phyloP scores from a whole-genome alignment of 2,888 invertebrate genomes.

The Tetanocera ferruginea region DNA sequence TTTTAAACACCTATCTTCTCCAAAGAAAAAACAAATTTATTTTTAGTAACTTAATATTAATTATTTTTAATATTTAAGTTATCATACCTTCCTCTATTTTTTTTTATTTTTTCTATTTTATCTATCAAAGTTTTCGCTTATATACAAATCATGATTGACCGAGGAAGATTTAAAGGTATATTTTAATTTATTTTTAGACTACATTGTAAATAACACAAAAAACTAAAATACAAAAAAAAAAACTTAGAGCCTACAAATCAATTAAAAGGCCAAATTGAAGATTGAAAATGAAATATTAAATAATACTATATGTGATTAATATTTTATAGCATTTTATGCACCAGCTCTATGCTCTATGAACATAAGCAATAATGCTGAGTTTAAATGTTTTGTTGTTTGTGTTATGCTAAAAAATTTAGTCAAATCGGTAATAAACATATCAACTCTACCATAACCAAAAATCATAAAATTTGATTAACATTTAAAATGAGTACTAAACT shows the following conservation, averaged over 20 bases:
- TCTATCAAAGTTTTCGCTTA: constrained; percentile 44
- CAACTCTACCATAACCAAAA: no score
- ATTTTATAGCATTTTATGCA: not conserved
- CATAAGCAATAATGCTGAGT: no score
- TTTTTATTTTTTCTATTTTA: not conserved
- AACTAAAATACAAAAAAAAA: not conserved
- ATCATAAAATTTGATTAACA: no score
- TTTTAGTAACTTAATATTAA: not conserved
- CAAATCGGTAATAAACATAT: no score
- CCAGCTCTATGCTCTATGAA: not conserved
- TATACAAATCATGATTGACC: constrained; percentile 66
- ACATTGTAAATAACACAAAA: not conserved
- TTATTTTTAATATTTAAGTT: not conserved
- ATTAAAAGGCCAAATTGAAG: no score
- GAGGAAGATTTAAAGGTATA: constrained; percentile 68
- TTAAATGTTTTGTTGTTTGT: no score
- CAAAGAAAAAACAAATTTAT: no score
- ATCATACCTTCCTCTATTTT: not conserved
- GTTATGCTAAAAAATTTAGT: no score
- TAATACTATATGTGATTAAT: not conserved
- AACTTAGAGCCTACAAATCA: no score
- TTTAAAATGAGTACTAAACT: no score
- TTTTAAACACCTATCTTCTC: not conserved
- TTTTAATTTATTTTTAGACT: constrained; percentile 5
- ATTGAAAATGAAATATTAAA: not conserved